Conservation (phyloP, 2,888 invertebrate species). For the Proisotoma minuta region DNA sequence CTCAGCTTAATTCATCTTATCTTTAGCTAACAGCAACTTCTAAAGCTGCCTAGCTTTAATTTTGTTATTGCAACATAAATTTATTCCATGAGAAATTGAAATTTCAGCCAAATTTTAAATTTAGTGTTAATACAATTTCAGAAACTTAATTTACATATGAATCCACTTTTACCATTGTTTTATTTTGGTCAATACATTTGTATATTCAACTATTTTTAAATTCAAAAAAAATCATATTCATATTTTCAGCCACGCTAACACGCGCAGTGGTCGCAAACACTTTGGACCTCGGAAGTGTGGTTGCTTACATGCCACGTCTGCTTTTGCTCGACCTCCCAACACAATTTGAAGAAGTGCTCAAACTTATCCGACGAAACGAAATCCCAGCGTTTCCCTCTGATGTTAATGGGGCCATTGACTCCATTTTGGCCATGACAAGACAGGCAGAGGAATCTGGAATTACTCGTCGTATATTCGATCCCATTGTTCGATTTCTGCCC, state of each 20-base stretch:
- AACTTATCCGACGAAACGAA: conserved; percentile 33
- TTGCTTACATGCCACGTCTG: conserved; percentile 42
- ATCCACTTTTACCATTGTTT: too few relatives aligned
- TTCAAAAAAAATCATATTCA: background rate
- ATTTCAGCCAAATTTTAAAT: too few relatives aligned
- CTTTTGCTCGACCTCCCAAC: conserved; percentile 38
- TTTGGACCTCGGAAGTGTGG: conserved; percentile 38
- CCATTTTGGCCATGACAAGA: conserved; percentile 31
- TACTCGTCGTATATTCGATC: conserved; percentile 32
- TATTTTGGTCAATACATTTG: too few relatives aligned
- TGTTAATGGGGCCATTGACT: conserved; percentile 41
- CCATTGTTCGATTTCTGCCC: conserved; percentile 33
- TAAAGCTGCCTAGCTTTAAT: too few relatives aligned
- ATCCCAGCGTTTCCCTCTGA: conserved; percentile 29
- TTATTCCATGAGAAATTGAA: too few relatives aligned
- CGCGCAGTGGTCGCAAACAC: conserved; percentile 34
- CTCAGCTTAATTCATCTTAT: too few relatives aligned
- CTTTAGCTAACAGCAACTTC: too few relatives aligned
- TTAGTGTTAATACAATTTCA: too few relatives aligned
- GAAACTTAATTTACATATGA: too few relatives aligned
- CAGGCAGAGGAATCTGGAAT: conserved; percentile 40
- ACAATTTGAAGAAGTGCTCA: conserved; percentile 39
- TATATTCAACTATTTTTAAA: background rate
- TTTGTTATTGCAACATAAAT: too few relatives aligned
- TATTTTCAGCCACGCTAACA: conserved; percentile 27